A percentile compares a stretch with the other conserved stretches of the same genome.
Conservation (phyloP, 1,140 invertebrate genomes). For the Dufourea novaeangliae region DNA sequence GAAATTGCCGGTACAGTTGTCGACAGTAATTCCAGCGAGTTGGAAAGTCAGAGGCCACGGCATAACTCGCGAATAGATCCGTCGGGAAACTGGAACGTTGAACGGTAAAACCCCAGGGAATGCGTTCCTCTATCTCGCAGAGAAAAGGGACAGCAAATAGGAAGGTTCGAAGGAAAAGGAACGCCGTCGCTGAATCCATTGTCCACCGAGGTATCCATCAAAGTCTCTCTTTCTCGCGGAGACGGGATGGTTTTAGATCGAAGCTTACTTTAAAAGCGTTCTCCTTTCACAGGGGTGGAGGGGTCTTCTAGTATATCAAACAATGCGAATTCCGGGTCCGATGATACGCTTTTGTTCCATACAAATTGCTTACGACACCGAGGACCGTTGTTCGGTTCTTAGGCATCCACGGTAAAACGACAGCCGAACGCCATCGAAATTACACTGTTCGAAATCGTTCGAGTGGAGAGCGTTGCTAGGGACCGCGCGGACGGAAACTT, state of each 20-base stretch:
- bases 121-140: slow-evolving; percentile 19
- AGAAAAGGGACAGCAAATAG: slow-evolving; percentile 26
- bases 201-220: slow-evolving; percentile 26
- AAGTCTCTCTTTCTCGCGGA: slow-evolving; percentile 6
- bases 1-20: slow-evolving; percentile 56
- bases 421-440: neutral
- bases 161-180: slow-evolving; percentile 4
- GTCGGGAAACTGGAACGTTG: slow-evolving; percentile 49
- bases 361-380: slow-evolving; percentile 14
- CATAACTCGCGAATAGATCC: slow-evolving; percentile 55
- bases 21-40: slow-evolving; percentile 26
- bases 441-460: neutral
- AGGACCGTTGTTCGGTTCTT: neutral
- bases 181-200: slow-evolving; percentile 5
- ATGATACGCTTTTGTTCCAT: slow-evolving; percentile 6
- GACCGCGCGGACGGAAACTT: neutral
- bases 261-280: slow-evolving; percentile 26
- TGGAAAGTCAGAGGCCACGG: slow-evolving; percentile 15
- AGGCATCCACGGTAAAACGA: neutral
- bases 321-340: slow-evolving; percentile 19
- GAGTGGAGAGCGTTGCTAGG: neutral
- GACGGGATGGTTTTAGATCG: slow-evolving; percentile 22
- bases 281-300: neutral
- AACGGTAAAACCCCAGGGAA: slow-evolving; percentile 54
- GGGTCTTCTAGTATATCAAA: slow-evolving; percentile 4